Percentiles rank a stretch among this genome's conserved stretches.
Evolutionary conservation across 2,113 vertebrate genomes (phyloP).

Genomic region (Ramphastos sulfuratus): DNA sequence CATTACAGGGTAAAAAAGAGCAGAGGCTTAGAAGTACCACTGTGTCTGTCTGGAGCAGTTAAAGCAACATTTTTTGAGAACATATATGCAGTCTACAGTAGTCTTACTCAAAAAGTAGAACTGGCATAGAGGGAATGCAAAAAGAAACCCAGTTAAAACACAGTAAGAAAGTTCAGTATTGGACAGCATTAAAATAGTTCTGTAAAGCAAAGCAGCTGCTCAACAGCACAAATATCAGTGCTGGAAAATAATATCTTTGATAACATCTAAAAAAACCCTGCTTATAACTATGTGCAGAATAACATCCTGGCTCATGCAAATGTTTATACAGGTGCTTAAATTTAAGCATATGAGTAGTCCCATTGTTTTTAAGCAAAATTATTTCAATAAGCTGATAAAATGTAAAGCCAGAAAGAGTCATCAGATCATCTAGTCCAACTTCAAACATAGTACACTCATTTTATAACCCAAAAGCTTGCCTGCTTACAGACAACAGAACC

Average conservation of each 20-base stretch:
- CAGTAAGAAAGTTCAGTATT: background rate
- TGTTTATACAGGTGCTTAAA: slow-evolving; percentile 57
- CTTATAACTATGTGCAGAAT: slow-evolving; percentile 31
- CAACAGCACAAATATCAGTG: background rate
- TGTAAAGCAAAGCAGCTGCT: background rate
- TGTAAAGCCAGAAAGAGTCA: slow-evolving; percentile 19
- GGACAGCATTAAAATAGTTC: background rate
- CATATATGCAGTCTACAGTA: background rate
- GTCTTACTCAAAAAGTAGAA: background rate
- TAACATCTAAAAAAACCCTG: background rate
- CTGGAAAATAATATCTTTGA: background rate
- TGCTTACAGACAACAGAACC: background rate
- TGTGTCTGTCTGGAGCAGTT: background rate
- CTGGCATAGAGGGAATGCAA: background rate
- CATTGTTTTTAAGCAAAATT: slow-evolving; percentile 27
- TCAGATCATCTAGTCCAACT: slow-evolving; percentile 19
- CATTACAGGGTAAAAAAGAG: background rate
- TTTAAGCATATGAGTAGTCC: slow-evolving; percentile 1
- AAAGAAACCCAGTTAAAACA: background rate
- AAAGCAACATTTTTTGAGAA: background rate
- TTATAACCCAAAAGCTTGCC: background rate
- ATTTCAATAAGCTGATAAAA: slow-evolving; percentile 45
- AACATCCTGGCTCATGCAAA: background rate
- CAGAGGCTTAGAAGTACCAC: background rate
- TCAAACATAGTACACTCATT: background rate